Base-by-base conservation (phyloP, 2,797 vertebrate genomes). In the Poeciliopsis presidionis region DNA sequence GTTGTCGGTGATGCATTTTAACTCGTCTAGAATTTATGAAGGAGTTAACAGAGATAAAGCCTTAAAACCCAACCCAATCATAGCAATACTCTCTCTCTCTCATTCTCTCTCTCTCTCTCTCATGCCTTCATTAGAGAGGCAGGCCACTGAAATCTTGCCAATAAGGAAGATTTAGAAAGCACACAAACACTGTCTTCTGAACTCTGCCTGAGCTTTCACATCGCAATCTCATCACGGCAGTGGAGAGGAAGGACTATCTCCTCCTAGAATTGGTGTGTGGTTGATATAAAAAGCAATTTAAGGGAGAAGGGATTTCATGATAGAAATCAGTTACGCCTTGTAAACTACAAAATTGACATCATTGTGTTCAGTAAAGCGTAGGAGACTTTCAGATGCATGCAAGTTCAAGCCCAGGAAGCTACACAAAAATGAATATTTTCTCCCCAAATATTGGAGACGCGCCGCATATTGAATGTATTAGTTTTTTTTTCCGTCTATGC, bases 271-370 rank as follows among this genome's bases (percentile, higher is more conserved):
- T 74, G 49, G 36, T 41, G 51, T 41, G 36, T 57, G 51, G 51
- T 57, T 47, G 51, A 25, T 57, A 39, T 74, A 57, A 53, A 57
- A 73, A 53, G 72, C 51, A 55, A 55, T 74, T 39, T 43, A 74
- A 51, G 49, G 30, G 25, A 28, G n/a, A 73, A n/a, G 72, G 53
- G 39, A 39, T 74, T 74, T 73, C 20, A 73, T 55, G 49, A 73
- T 73, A 73, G 47, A 53, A 55, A 74, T 74, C 72, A 55, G 51
- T 70, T 46, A 70, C 25, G 67, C 67, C 41, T 70, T 70, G 67
- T 70, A 70, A 70, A 46, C 67, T 70, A 41, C 67, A 70, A 70
- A 70, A 70, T 70, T 70, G 67, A 70, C 67, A 70, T 70, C 67
- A 45, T 70, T 70, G 41, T 70, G 41, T 46, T 70, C 67, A 28